A percentile compares a stretch with the other conserved stretches of the same genome.
Conservation (phyloP, 2,113 vertebrate species). For the Enhydra lutris region DNA sequence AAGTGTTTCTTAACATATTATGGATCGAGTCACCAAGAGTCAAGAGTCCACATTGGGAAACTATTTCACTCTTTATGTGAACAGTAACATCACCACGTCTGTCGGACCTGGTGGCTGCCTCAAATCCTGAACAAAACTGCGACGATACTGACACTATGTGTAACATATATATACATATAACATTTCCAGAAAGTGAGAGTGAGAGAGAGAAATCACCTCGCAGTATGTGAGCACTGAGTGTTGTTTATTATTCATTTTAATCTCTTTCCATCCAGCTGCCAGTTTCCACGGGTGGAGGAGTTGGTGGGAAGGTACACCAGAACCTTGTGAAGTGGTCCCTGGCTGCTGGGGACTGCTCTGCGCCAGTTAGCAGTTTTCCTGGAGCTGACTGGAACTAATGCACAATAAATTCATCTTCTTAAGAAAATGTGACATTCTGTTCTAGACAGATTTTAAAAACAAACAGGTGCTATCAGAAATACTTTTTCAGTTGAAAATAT, state of each 20-base stretch:
- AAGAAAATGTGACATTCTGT: neutral
- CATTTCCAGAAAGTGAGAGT: neutral
- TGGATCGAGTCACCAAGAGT: neutral
- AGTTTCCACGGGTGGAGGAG: neutral
- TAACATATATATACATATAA: neutral
- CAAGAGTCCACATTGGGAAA: neutral
- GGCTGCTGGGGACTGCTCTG: neutral
- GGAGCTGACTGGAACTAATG: neutral
- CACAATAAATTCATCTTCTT: neutral
- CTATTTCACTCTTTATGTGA: neutral
- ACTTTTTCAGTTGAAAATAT: neutral
- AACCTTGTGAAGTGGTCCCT: neutral
- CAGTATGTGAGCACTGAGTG: neutral
- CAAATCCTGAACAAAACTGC: neutral
- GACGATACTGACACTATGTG: neutral
- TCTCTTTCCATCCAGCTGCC: neutral
- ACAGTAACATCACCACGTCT: neutral
- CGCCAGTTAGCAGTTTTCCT: neutral
- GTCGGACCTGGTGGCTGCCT: neutral
- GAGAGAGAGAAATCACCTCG: neutral
- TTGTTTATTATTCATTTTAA: neutral
- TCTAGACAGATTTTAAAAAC: neutral
- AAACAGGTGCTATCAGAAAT: neutral
- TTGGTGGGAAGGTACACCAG: neutral
- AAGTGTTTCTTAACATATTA: neutral